Evolutionary conservation across 2,797 vertebrate genomes (phyloP).

Genomic region (Halcyon chelicuti): DNA sequence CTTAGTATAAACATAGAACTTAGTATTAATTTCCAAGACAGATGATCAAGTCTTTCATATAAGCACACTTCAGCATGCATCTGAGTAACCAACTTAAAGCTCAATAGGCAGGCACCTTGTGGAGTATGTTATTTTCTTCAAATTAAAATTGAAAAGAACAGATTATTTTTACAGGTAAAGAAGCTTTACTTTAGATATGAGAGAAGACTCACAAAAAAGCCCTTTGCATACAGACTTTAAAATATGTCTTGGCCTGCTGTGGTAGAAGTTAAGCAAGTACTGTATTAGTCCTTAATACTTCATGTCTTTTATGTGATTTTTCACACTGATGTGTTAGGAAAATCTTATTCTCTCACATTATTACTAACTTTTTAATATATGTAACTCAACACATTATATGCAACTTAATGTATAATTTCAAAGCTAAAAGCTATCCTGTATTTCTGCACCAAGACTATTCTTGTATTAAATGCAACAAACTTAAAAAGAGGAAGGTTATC

Average conservation of each 20-base stretch:
- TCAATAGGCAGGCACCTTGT: neutral
- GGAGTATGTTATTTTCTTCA: neutral
- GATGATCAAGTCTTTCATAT: neutral
- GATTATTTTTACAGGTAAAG: neutral
- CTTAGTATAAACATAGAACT: neutral
- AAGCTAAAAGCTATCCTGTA: neutral
- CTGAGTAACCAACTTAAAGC: neutral
- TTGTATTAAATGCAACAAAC: neutral
- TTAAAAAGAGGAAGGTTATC: neutral
- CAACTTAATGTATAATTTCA: neutral
- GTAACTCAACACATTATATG: neutral
- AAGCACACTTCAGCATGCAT: neutral
- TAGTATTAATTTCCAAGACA: neutral
- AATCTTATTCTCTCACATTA: neutral
- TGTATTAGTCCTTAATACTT: neutral
- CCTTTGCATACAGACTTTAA: neutral
- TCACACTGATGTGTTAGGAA: neutral
- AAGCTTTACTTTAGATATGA: neutral
- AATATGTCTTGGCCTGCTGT: neutral
- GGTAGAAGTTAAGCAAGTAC: neutral
- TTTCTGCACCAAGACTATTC: neutral
- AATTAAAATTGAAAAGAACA: neutral
- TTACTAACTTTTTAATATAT: neutral
- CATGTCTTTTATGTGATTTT: neutral
- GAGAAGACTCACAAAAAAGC: neutral